Percentiles rank a stretch among this genome's conserved stretches.
phyloP scores from a whole-genome alignment of 2,797 vertebrate species.

The Anguilla megastoma region DNA sequence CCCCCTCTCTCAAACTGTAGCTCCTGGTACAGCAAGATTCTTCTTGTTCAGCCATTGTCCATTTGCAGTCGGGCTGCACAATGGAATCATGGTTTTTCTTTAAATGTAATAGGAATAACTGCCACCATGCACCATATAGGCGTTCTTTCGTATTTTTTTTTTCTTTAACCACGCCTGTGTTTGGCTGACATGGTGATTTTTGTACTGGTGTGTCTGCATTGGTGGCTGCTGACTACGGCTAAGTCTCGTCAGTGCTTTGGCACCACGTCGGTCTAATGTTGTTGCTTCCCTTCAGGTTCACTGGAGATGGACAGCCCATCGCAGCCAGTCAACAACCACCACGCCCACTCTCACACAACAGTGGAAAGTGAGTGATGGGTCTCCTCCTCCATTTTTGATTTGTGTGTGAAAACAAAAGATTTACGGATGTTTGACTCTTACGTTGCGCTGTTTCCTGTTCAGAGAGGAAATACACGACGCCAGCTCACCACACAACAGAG shows the following conservation, averaged over 20 bases:
- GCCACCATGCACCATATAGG: too few species aligned
- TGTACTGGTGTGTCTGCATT: background rate
- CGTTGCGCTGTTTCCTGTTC: constrained; percentile 33
- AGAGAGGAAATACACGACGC: constrained; percentile 95
- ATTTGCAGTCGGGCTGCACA: background rate
- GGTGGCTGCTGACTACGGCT: background rate
- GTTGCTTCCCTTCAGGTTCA: constrained; percentile 74
- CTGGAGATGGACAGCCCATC: constrained; percentile 96
- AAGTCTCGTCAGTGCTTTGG: background rate
- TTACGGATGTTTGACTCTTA: background rate
- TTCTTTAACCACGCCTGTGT: background rate
- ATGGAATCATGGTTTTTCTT: too few species aligned
- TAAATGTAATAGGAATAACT: too few species aligned
- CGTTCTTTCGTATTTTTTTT: too few species aligned
- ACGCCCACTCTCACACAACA: constrained; percentile 88
- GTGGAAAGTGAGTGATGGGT: constrained; percentile 85
- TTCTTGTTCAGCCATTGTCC: background rate
- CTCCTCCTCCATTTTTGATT: background rate
- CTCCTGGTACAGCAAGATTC: background rate
- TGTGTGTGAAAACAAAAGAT: background rate
- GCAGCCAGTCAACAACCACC: constrained; percentile 97
- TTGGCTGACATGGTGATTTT: background rate
- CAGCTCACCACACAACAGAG: constrained; percentile 89
- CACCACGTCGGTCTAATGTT: background rate
- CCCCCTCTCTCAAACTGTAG: background rate